Conservation (phyloP, 2,888 invertebrate genomes). For the Rhorus exstirpatorius region DNA sequence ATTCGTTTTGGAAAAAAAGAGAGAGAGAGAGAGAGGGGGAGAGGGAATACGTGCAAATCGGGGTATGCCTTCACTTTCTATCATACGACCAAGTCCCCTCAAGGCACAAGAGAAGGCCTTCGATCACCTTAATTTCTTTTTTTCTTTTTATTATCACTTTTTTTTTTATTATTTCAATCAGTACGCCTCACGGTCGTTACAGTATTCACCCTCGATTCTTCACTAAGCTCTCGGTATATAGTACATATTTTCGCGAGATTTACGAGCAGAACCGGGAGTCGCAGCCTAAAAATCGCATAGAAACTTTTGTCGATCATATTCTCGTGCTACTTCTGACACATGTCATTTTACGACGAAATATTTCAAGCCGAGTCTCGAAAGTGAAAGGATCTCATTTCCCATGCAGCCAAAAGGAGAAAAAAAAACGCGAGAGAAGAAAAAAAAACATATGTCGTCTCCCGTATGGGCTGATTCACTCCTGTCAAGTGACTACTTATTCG, state of each 20-base stretch:
- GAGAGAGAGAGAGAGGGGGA: too few species aligned
- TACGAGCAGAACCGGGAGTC: slow-evolving; percentile 2
- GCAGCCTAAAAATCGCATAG: neutral
- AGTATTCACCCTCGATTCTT: slow-evolving; percentile 7
- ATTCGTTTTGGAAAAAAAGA: too few species aligned
- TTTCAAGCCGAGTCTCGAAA: slow-evolving; percentile 19
- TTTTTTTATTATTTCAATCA: slow-evolving; percentile 34
- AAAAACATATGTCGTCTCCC: neutral
- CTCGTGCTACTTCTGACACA: too few species aligned
- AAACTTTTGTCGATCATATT: slow-evolving; percentile 18
- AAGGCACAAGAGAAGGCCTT: slow-evolving; percentile 53
- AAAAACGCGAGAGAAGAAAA: slow-evolving; percentile 17
- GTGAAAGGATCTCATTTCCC: slow-evolving; percentile 52
- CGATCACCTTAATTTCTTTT: slow-evolving; percentile 24
- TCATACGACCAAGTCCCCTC: slow-evolving; percentile 33
- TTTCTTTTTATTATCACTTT: slow-evolving; percentile 22
- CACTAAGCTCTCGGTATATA: neutral
- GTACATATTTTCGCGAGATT: slow-evolving; percentile 31
- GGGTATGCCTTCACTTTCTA: slow-evolving; percentile 61
- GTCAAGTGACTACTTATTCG: neutral
- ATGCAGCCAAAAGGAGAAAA: neutral
- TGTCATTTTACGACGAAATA: slow-evolving; percentile 15
- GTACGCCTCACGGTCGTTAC: slow-evolving; percentile 13
- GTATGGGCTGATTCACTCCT: neutral
- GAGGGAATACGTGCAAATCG: slow-evolving; percentile 13